phyloP scores from a whole-genome alignment of 2,113 vertebrate species.

The Alouatta palliata region DNA sequence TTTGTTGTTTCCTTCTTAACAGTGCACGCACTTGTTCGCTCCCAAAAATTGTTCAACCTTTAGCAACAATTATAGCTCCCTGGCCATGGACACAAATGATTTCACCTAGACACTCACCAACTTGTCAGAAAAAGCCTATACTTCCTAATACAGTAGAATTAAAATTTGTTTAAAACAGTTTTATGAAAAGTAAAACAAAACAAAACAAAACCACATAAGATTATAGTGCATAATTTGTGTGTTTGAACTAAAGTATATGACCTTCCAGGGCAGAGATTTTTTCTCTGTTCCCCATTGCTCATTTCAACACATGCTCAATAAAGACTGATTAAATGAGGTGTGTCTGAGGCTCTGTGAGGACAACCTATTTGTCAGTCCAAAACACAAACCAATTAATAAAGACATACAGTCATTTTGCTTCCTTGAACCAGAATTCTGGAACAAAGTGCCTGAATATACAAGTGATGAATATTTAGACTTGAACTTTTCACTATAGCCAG shows the following conservation, averaged over 20 bases:
- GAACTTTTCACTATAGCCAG: conserved; percentile 46
- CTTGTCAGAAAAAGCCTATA: not conserved
- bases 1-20: not conserved
- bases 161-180: not conserved
- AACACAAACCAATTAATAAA: conserved; percentile 21
- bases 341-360: not conserved
- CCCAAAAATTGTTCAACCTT: not conserved
- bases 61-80: not conserved
- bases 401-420: conserved; percentile 23
- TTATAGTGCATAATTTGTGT: not conserved
- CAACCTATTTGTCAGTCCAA: not conserved
- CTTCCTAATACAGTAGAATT: not conserved
- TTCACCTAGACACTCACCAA: not conserved
- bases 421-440: not conserved
- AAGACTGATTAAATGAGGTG: not conserved
- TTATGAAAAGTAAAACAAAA: not conserved
- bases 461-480: conserved; percentile 58
- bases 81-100: not conserved
- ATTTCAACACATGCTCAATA: not conserved
- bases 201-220: not conserved
- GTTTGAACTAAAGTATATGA: not conserved
- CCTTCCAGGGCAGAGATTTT: not conserved
- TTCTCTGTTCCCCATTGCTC: not conserved
- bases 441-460: not conserved
- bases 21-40: not conserved